Evolutionary conservation across 2,797 vertebrate species (phyloP).

Genomic region (Cercopithecus mitis): DNA sequence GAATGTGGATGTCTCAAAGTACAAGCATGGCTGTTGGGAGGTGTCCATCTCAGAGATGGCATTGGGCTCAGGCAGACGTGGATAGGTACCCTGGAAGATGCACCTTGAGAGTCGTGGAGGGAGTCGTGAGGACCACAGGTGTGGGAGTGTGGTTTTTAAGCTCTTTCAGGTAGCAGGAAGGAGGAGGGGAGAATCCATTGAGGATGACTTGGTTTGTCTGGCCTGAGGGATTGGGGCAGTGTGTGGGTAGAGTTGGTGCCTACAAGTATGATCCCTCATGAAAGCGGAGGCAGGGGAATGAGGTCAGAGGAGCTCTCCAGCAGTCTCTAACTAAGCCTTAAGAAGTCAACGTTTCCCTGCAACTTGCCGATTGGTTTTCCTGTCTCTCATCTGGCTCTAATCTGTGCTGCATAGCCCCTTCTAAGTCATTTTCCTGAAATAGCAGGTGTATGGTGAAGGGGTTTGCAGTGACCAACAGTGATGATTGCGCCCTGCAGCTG

Average conservation of each 20-base stretch:
- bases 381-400: neutral
- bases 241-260: neutral
- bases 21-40: neutral
- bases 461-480: neutral
- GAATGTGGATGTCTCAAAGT: neutral
- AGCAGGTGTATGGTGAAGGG: accelerated
- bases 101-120: neutral
- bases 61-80: neutral
- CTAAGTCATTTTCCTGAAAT: neutral
- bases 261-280: neutral
- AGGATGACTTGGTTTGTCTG: neutral
- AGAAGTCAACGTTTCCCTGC: neutral
- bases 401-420: no score
- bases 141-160: neutral
- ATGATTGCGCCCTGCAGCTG: neutral
- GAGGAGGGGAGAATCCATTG: neutral
- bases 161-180: neutral
- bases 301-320: neutral
- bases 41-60: neutral
- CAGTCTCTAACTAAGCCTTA: neutral
- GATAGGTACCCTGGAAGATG: neutral
- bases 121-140: neutral
- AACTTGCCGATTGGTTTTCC: neutral
- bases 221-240: neutral
- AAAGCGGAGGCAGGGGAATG: neutral